These are phyloP conservation scores for Hippopotamyrus pictus DNA, from an alignment of 2,797 vertebrate genomes.

Conservation along the genomic window DNA sequence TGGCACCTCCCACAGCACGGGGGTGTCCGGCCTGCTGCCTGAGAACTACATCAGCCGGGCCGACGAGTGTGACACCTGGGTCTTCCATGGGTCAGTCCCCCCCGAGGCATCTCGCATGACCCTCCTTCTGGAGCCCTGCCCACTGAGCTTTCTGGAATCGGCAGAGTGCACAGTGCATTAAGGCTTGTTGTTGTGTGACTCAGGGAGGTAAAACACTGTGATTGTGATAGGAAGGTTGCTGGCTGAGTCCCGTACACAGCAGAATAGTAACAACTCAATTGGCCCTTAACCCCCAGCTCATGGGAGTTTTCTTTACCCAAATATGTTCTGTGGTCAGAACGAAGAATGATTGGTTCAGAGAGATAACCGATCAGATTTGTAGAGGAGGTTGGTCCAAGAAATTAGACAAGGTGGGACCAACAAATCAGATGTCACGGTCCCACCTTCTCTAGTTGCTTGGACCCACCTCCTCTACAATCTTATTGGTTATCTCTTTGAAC, in stretches of 20 bases:
- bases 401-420: not conserved
- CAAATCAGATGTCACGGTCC: not conserved
- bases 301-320: not conserved
- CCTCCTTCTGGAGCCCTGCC: not conserved
- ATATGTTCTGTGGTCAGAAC: not conserved
- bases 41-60: constrained; percentile 93
- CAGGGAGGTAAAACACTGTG: not conserved
- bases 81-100: constrained; percentile 77
- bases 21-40: constrained; percentile 85
- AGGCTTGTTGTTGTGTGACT: not conserved
- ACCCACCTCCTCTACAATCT: not conserved
- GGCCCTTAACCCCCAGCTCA: not conserved
- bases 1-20: constrained; percentile 80
- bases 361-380: not conserved
- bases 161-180: not conserved
- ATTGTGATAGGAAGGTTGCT: not conserved
- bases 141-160: not conserved
- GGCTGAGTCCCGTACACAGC: not conserved
- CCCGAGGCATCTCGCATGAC: not conserved
- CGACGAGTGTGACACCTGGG: constrained; percentile 93
- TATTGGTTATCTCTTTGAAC: not conserved
- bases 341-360: not conserved
- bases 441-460: not conserved
- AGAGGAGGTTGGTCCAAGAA: not conserved
- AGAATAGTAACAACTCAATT: not conserved